Base-by-base conservation (phyloP, 37 sponge, comb jelly and placozoan species). In the Corticium candelabrum region DNA sequence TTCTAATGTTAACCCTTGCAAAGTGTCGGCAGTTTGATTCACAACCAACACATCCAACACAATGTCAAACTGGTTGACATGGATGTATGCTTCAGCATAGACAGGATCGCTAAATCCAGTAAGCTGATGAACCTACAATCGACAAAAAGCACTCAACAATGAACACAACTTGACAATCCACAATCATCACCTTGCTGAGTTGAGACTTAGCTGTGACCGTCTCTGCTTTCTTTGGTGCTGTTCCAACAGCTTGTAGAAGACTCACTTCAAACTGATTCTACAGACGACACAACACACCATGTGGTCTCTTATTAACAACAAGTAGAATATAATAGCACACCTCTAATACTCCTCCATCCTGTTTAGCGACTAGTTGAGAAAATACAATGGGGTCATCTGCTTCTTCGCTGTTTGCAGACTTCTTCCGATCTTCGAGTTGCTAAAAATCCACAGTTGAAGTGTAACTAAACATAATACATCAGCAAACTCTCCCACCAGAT, bases 21-120 rank as follows among this genome's bases (percentile, higher is more conserved):
- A 81, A 36, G 96, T 95, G 72, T 99, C 99, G 37, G 89, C 40
- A 2, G 99, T 99, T 72, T 99, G 99, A 83, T 99, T 99, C 40
- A 99, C 99, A 2, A 99, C 83, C 82, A 99, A 76, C 36, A 99
- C 89, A 77, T 99, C 99, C 82, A 99, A 71, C 39, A 95, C 91
- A n/a, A 99, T 95, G 82, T 99, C 99, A 77, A 91, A 99, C 83
- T 99, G 99, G 81, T 99, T 92, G 35, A 99, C 90, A 41, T 95
- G 84, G 69, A 99, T 93, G 85, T 99, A 99, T 7, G 99, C 96
- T 77, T 99, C 99, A 35, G 96, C 96, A 81, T 99, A 99, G 34
- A 99, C 93, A 0, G 99, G 96, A 68, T 99, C 99, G 15, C 96
- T 93, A 86, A 99, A 95, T 11, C 99, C 99, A 76, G 96, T 99